phyloP scores from a whole-genome alignment of 2,888 invertebrate genomes.

The Idaea biselata region DNA sequence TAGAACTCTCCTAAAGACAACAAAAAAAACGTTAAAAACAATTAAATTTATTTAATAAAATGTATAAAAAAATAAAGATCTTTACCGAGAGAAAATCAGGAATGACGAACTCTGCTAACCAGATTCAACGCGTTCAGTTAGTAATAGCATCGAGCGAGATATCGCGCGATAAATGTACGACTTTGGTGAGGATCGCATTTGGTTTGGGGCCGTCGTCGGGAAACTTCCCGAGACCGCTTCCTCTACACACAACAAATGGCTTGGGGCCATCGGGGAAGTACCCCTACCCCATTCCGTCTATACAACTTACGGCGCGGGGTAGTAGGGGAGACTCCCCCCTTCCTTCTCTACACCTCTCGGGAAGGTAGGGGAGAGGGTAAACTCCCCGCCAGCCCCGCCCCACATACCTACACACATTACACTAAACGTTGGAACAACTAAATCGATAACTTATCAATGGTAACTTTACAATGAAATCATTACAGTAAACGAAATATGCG shows the following conservation, averaged over 20 bases:
- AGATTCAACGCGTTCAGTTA: conserved; percentile 30
- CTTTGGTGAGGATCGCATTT: conserved; percentile 51
- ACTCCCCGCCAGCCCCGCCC: not conserved
- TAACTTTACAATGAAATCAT: conserved; percentile 75
- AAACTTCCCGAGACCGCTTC: not conserved
- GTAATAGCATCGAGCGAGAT: conserved; percentile 17
- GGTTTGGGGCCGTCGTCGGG: conserved; percentile 32
- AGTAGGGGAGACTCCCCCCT: conserved; percentile 26
- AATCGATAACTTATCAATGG: conserved; percentile 76
- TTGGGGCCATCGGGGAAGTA: too few relatives aligned
- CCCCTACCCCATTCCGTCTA: too few relatives aligned
- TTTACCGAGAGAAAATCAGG: conserved; percentile 67
- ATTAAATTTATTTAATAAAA: conserved; percentile 49
- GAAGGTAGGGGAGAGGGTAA: too few relatives aligned
- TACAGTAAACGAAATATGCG: conserved; percentile 46
- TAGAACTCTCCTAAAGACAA: conserved; percentile 52
- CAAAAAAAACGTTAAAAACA: conserved; percentile 31
- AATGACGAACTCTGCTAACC: conserved; percentile 62
- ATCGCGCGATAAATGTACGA: conserved; percentile 30
- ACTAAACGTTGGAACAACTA: conserved; percentile 43
- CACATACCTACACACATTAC: conserved; percentile 23
- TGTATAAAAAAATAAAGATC: conserved; percentile 79
- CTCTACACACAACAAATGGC: too few relatives aligned
- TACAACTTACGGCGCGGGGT: conserved; percentile 28
- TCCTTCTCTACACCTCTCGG: conserved; percentile 25